Conservation (phyloP, 2,888 invertebrate species). For the Epicampocera succincta region DNA sequence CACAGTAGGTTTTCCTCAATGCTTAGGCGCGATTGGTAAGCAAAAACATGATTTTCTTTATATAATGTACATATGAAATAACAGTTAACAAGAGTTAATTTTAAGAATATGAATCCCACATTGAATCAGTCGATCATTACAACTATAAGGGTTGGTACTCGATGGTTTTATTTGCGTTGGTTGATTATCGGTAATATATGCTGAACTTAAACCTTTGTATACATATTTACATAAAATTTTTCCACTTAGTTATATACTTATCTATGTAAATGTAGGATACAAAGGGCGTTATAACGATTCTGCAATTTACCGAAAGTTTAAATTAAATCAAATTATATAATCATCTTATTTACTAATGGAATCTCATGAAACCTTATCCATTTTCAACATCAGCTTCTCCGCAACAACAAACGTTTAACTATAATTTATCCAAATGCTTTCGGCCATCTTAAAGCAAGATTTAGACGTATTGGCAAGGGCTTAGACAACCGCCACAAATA, state of each 20-base stretch:
- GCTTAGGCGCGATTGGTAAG: too few species aligned
- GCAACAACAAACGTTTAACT: constrained; percentile 21
- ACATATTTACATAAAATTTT: constrained; percentile 1
- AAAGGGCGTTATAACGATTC: constrained; percentile 33
- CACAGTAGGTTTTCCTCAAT: too few species aligned
- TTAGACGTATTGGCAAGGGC: constrained; percentile 22
- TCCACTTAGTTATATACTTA: constrained; percentile 26
- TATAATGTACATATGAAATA: too few species aligned
- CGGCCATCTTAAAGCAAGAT: constrained; percentile 38
- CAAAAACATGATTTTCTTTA: too few species aligned
- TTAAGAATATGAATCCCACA: constrained; percentile 54
- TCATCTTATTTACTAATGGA: constrained; percentile 29
- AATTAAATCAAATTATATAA: constrained; percentile 16
- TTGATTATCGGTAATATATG: constrained; percentile 18
- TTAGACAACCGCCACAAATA: constrained; percentile 23
- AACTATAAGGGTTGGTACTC: constrained; percentile 47
- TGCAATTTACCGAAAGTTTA: constrained; percentile 24
- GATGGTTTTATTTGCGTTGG: constrained; percentile 17
- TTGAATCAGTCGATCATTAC: constrained; percentile 51
- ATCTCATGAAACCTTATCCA: constrained; percentile 38
- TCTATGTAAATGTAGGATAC: constrained; percentile 42
- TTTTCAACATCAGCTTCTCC: constrained; percentile 26
- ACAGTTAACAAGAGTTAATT: too few species aligned
- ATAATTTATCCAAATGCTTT: constrained; percentile 37
- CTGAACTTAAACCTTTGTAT: neutral